Conservation (phyloP, 2,888 invertebrate genomes). For the Euplagia quadripunctaria region DNA sequence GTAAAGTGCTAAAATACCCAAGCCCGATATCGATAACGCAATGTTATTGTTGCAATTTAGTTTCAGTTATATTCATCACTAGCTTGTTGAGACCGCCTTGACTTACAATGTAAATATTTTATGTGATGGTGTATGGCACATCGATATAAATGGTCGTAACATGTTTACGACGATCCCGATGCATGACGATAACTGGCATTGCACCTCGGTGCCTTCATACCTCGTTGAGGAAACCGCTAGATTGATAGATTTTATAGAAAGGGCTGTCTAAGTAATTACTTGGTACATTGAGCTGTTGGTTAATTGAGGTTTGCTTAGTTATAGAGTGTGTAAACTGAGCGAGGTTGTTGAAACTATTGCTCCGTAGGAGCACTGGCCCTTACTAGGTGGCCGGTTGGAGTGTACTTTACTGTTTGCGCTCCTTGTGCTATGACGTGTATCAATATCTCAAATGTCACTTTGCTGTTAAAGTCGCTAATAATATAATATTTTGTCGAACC, state of each 20-base stretch:
- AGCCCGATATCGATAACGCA: neutral
- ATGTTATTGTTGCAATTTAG: slow-evolving; percentile 26
- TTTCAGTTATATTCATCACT: slow-evolving; percentile 21
- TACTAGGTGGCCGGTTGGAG: slow-evolving; percentile 22
- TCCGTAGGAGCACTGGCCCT: slow-evolving; percentile 20
- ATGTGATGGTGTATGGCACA: slow-evolving; percentile 39
- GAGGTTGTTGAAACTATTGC: slow-evolving; percentile 12
- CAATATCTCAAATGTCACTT: slow-evolving; percentile 41
- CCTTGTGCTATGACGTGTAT: slow-evolving; percentile 22
- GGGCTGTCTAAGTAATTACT: slow-evolving; percentile 47
- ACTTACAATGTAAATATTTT: slow-evolving; percentile 45
- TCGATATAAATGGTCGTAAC: slow-evolving; percentile 61
- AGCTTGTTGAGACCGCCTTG: slow-evolving; percentile 23
- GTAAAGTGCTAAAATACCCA: neutral
- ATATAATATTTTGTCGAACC: slow-evolving; percentile 38
- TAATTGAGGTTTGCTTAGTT: slow-evolving; percentile 47
- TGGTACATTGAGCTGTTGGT: slow-evolving; percentile 37
- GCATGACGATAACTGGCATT: slow-evolving; percentile 61
- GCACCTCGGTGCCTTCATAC: slow-evolving; percentile 53
- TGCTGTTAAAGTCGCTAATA: slow-evolving; percentile 38
- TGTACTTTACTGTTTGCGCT: slow-evolving; percentile 14
- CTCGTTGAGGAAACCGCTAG: slow-evolving; percentile 56
- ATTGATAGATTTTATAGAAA: slow-evolving; percentile 63
- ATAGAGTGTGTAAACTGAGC: slow-evolving; percentile 17
- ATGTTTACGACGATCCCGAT: slow-evolving; percentile 61